These are phyloP conservation scores for Isoperla grammatica DNA, from an alignment of 2,888 invertebrate species.

Conservation along the genomic window DNA sequence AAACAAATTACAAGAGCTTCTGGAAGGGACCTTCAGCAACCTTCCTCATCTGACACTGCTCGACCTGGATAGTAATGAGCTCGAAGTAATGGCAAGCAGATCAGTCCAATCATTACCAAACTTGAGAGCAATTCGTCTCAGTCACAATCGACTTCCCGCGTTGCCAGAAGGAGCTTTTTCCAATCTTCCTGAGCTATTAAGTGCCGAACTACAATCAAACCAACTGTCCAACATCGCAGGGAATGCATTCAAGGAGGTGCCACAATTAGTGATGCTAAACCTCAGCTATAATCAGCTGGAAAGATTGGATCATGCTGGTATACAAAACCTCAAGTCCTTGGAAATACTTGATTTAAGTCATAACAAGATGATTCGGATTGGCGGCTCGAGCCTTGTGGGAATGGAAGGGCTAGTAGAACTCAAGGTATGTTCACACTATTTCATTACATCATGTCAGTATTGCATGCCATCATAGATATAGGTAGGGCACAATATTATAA, in stretches of 20 bases:
- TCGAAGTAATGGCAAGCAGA: constrained; percentile 66
- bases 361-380: constrained; percentile 64
- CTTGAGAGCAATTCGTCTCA: constrained; percentile 59
- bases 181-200: constrained; percentile 66
- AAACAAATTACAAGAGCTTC: constrained; percentile 66
- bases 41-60: constrained; percentile 65
- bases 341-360: constrained; percentile 82
- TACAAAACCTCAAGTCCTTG: constrained; percentile 65
- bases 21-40: constrained; percentile 65
- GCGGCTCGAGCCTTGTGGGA: constrained; percentile 58
- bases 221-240: constrained; percentile 64
- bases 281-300: constrained; percentile 74
- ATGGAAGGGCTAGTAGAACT: constrained; percentile 85
- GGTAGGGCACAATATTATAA: too few species aligned
- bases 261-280: constrained; percentile 74
- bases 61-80: constrained; percentile 75
- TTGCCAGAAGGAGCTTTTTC: constrained; percentile 71
- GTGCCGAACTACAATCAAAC: constrained; percentile 76
- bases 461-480: too few species aligned
- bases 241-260: constrained; percentile 70
- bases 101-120: constrained; percentile 65
- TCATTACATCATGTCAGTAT: too few species aligned
- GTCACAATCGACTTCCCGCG: constrained; percentile 42
- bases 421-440: constrained; percentile 51
- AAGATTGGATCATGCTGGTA: constrained; percentile 67